These are phyloP conservation scores for Entomyzon cyanotis DNA, from an alignment of 2,113 vertebrate species.

Conservation along the genomic window DNA sequence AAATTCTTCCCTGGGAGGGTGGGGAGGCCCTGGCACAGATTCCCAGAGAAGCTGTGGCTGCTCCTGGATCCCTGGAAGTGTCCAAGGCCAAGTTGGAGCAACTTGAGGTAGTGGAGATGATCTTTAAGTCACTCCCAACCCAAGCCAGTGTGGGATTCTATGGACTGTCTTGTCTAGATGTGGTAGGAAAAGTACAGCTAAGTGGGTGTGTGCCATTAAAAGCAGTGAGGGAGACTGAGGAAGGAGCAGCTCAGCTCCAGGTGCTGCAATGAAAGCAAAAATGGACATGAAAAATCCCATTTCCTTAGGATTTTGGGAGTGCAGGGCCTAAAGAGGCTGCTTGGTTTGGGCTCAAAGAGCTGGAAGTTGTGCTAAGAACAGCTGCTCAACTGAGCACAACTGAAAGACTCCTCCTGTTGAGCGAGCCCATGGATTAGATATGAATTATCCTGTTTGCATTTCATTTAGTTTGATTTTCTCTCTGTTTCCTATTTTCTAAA, in stretches of 20 bases:
- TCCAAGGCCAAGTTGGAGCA: fast-evolving
- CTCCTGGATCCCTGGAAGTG: background rate
- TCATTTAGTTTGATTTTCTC: conserved; percentile 66
- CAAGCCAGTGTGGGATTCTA: background rate
- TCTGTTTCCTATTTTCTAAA: conserved; percentile 61
- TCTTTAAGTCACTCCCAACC: fast-evolving
- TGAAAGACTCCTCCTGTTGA: background rate
- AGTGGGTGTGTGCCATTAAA: fast-evolving
- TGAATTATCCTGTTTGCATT: conserved; percentile 52
- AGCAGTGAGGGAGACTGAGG: background rate
- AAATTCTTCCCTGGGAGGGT: background rate
- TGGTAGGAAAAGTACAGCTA: background rate
- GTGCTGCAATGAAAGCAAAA: fast-evolving
- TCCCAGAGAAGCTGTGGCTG: no score
- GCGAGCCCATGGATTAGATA: background rate
- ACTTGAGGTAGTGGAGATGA: fast-evolving
- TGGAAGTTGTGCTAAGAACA: background rate
- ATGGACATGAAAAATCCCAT: fast-evolving
- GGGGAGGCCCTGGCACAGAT: background rate
- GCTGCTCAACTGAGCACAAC: background rate
- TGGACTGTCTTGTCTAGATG: fast-evolving
- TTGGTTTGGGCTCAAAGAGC: background rate
- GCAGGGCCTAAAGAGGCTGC: no score
- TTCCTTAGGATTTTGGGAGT: background rate
- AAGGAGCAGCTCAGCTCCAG: background rate